Base-by-base conservation (phyloP, 2,797 vertebrate genomes). In the Chaetodon trifasciatus region DNA sequence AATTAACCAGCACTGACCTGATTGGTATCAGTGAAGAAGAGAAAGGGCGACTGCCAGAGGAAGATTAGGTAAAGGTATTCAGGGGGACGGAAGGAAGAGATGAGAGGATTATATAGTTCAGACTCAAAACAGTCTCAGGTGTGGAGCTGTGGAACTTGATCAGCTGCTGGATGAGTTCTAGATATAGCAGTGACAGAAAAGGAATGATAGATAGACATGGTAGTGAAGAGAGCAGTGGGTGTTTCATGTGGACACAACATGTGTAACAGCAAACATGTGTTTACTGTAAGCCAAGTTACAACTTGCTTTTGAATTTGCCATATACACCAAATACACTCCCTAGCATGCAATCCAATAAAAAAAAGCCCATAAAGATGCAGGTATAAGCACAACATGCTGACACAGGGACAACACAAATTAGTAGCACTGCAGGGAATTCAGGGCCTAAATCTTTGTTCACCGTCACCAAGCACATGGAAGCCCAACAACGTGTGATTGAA, bases 1-100 rank as follows among this genome's bases (percentile, higher is more conserved):
- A 93, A 87, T 86, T 84, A 92, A 82, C 81, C 71, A 32, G 64
- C 23, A 2, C 40, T 60, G 74, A 63, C 24, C 56, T 53, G 63
- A 69, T 77, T 61, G 78, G 78, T 74, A 47, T 91, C 78, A 53
- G 49, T 16, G 39, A 68, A 64, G 37, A 78, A 58, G 49, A 58
- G 53, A 46, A 50, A 53, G 13, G n/a, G 28, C 49, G 68, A 37
- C 68, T 74, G 78, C 75, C 64, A 58, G 28, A 47, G 56, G 75
- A 64, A 70, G 75, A 86, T 86, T 79, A 77, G 78, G 78, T 40
- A 62, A 47, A 47, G 12, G 39, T 61, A 76, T 74, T 71, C 56
- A 53, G 42, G 44, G 21, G 49, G 60, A 17, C 28, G 1, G 68
- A 60, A 71, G 47, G 70, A 80, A 76, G 49, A 70, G 32, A 71